These are phyloP conservation scores for Hemichromis elongatus DNA, from an alignment of 2,113 vertebrate genomes.

Conservation along the genomic window DNA sequence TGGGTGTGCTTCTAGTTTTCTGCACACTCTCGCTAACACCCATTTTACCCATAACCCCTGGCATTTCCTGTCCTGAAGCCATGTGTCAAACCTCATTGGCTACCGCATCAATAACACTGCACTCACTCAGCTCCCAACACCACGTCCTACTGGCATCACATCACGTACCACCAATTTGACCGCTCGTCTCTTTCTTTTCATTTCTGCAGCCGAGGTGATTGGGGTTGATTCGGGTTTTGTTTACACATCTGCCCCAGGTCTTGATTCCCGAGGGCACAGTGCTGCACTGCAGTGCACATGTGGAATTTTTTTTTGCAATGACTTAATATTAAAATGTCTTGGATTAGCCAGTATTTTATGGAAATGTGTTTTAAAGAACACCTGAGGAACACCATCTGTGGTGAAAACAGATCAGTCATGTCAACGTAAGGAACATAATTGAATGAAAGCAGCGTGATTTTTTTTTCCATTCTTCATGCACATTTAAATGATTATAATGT, in stretches of 20 bases:
- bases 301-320: neutral
- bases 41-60: conserved; percentile 69
- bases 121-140: conserved; percentile 22
- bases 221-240: conserved; percentile 34
- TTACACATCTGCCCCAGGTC: conserved; percentile 18
- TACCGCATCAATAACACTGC: conserved; percentile 55
- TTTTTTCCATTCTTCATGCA: neutral
- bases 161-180: conserved; percentile 22
- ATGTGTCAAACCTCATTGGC: conserved; percentile 66
- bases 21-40: conserved; percentile 52
- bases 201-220: neutral
- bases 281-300: neutral
- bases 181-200: neutral
- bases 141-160: conserved; percentile 11
- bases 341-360: neutral
- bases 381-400: neutral
- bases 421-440: neutral
- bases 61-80: conserved; percentile 69
- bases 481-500: neutral
- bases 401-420: neutral
- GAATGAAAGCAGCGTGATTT: neutral
- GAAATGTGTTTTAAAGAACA: neutral
- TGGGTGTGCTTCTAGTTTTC: conserved; percentile 38
- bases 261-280: neutral
- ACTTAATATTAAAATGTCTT: neutral